A percentile compares a stretch with the other conserved stretches of the same genome.
phyloP scores from a whole-genome alignment of 2,888 invertebrate species.

The Drosophila mulleri region DNA sequence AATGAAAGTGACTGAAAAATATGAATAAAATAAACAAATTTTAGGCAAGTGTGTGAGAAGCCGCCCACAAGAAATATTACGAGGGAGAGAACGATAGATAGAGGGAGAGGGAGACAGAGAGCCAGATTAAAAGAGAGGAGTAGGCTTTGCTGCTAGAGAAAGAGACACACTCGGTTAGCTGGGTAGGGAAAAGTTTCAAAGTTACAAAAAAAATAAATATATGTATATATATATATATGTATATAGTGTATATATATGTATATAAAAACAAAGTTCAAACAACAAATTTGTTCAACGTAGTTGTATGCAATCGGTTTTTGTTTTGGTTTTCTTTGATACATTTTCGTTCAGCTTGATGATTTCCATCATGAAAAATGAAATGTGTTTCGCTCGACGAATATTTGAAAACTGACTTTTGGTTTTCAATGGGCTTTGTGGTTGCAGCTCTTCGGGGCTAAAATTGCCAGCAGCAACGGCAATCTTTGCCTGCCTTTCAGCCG shows the following conservation, averaged over 20 bases:
- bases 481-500: not conserved
- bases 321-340: constrained; percentile 67
- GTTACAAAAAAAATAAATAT: constrained; percentile 23
- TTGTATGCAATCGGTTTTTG: constrained; percentile 61
- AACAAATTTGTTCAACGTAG: constrained; percentile 41
- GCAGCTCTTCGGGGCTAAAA: constrained; percentile 22
- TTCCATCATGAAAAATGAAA: constrained; percentile 75
- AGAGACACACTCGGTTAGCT: constrained; percentile 46
- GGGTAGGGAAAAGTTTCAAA: constrained; percentile 60
- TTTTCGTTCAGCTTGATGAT: constrained; percentile 77
- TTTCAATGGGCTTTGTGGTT: constrained; percentile 38
- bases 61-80: constrained; percentile 36
- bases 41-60: constrained; percentile 32
- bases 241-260: constrained; percentile 25
- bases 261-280: constrained; percentile 59
- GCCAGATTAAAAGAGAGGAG: not conserved
- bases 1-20: constrained; percentile 64
- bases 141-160: constrained; percentile 3
- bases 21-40: constrained; percentile 59
- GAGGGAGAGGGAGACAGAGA: constrained; percentile 2
- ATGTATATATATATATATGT: constrained; percentile 17
- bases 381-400: constrained; percentile 70
- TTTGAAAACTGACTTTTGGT: constrained; percentile 57
- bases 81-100: constrained; percentile 4
- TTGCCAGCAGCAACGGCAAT: constrained; percentile 29